phyloP scores from a whole-genome alignment of 2,113 vertebrate species.

The Lophotis ruficrista region DNA sequence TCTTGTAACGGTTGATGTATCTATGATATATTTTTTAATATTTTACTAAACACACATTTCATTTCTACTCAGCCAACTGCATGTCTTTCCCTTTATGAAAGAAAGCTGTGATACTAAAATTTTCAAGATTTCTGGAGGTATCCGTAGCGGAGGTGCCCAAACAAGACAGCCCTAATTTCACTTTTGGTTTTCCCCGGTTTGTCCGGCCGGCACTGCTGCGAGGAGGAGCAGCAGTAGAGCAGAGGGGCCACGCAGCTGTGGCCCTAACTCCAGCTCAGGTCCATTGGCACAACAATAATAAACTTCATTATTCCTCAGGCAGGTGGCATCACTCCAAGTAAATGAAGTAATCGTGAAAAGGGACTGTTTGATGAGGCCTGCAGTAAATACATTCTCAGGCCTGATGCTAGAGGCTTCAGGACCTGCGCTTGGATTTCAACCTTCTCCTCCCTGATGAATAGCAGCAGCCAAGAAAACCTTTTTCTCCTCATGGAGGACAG shows the following conservation, averaged over 20 bases:
- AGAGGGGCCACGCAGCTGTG: neutral
- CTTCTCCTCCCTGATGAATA: neutral
- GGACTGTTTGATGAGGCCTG: neutral
- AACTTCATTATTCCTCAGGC: neutral
- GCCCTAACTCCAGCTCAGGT: neutral
- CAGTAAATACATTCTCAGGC: neutral
- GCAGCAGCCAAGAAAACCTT: neutral
- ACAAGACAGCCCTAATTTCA: neutral
- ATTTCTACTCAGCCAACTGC: neutral
- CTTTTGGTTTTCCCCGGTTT: neutral
- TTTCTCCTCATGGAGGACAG: neutral
- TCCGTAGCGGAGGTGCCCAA: accelerated
- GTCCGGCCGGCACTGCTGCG: accelerated
- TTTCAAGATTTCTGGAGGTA: neutral
- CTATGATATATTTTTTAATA: neutral
- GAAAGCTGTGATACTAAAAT: neutral
- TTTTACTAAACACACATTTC: neutral
- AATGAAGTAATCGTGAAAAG: neutral
- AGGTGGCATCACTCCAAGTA: neutral
- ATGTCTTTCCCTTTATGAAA: neutral
- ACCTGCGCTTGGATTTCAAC: neutral
- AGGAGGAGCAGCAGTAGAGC: neutral
- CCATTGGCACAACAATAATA: neutral
- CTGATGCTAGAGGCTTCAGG: neutral
- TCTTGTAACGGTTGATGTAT: neutral